These are phyloP conservation scores for Paradisaea rubra DNA, from an alignment of 2,113 vertebrate genomes.

Conservation along the genomic window DNA sequence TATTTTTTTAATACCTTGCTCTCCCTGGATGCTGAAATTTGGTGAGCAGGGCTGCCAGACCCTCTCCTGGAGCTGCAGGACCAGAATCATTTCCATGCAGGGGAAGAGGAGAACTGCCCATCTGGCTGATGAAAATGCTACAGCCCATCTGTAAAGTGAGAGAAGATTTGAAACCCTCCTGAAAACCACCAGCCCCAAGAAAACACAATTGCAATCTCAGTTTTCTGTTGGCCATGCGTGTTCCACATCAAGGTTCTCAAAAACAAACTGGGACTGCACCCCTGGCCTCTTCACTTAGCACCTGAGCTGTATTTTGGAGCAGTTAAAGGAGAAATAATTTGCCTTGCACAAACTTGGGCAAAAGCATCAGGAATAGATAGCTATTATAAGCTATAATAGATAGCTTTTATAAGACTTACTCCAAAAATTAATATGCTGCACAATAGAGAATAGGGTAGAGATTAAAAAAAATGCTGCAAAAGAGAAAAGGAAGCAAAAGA, in stretches of 20 bases:
- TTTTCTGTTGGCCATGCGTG: not conserved
- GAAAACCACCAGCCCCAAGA: not conserved
- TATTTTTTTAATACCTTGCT: not conserved
- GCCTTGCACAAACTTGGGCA: not conserved
- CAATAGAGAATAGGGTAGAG: not conserved
- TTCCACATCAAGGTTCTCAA: not conserved
- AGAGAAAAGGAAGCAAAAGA: not conserved
- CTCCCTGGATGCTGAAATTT: not conserved
- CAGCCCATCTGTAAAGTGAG: not conserved
- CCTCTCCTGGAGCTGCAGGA: not conserved
- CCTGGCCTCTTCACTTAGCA: not conserved
- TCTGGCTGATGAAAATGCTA: not conserved
- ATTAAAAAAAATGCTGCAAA: not conserved
- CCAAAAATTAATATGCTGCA: not conserved
- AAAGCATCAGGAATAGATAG: not conserved
- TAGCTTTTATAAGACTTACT: not conserved
- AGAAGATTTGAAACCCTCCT: not conserved
- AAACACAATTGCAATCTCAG: not conserved
- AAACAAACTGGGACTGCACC: not conserved
- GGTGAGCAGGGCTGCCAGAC: not conserved
- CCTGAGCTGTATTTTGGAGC: not conserved
- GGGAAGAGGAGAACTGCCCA: not conserved
- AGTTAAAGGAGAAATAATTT: not conserved
- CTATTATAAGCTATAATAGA: not conserved
- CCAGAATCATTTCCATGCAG: not conserved